Percentiles rank a stretch among this genome's conserved stretches.
Evolutionary conservation across 2,113 vertebrate species (phyloP).

Genomic region (Mesoclemmys tuberculata): DNA sequence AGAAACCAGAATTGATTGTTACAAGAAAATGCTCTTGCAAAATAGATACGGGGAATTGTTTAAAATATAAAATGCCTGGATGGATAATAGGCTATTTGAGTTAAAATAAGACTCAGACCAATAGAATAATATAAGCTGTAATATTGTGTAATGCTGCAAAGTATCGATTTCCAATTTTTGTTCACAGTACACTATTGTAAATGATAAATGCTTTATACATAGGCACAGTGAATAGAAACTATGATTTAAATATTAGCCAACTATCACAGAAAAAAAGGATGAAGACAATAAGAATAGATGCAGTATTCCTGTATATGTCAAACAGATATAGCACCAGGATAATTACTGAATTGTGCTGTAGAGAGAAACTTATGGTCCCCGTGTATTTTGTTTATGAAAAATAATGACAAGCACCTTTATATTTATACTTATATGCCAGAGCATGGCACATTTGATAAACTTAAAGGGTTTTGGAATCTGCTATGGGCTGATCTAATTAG

Average conservation of each 20-base stretch:
- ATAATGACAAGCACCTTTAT: not conserved
- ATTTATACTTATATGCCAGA: not conserved
- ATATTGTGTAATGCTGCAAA: not conserved
- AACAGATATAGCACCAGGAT: not conserved
- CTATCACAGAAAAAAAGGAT: not conserved
- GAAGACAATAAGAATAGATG: not conserved
- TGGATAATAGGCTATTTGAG: not conserved
- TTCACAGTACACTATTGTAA: not conserved
- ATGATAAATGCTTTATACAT: not conserved
- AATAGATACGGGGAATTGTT: not conserved
- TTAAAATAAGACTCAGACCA: not conserved
- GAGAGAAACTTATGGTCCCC: not conserved
- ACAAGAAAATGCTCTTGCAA: not conserved
- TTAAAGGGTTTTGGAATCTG: not conserved
- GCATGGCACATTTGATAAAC: fast-evolving
- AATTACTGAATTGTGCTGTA: not conserved
- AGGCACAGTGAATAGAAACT: not conserved
- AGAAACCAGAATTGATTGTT: not conserved
- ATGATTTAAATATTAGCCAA: not conserved
- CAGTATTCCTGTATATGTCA: not conserved
- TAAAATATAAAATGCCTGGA: not conserved
- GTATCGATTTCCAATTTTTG: conserved; percentile 3
- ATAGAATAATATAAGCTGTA: not conserved
- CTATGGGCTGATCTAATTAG: no score
- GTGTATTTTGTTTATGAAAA: not conserved